A percentile compares a stretch with the other conserved stretches of the same genome.
Conservation (phyloP, 2,888 invertebrate genomes). For the Melieria crassipennis region DNA sequence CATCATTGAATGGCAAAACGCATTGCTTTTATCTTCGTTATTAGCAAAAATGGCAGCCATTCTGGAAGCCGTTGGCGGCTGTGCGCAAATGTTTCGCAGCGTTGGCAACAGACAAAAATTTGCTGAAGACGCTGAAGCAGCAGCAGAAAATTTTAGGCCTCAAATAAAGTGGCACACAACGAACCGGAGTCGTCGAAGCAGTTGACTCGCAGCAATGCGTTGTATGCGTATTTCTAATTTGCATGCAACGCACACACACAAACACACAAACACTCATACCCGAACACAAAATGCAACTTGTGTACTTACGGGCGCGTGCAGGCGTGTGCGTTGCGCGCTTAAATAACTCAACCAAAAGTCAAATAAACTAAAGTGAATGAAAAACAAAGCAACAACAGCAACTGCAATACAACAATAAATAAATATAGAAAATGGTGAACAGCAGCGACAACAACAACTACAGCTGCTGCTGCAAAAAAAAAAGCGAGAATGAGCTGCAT, state of each 20-base stretch:
- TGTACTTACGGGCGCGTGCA: not conserved
- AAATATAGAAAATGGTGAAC: constrained; percentile 5
- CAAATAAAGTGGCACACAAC: constrained; percentile 13
- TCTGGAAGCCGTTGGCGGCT: too few relatives aligned
- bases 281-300: not conserved
- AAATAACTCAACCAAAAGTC: not conserved
- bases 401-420: not conserved
- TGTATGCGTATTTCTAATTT: constrained; percentile 14
- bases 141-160: not conserved
- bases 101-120: too few relatives aligned
- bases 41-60: too few relatives aligned
- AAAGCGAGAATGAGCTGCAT: constrained; percentile 11
- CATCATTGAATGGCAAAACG: too few relatives aligned
- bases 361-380: constrained; percentile 1
- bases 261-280: not conserved
- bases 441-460: constrained; percentile 8
- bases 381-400: not conserved
- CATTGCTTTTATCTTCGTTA: too few relatives aligned
- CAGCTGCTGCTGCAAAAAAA: constrained; percentile 6
- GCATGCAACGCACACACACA: constrained; percentile 24
- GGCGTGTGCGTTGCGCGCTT: not conserved
- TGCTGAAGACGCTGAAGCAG: too few relatives aligned
- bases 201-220: constrained; percentile 1
- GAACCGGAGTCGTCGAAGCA: not conserved
- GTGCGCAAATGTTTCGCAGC: too few relatives aligned